phyloP scores from a whole-genome alignment of 2,888 invertebrate genomes.

The Eudemis profundana region DNA sequence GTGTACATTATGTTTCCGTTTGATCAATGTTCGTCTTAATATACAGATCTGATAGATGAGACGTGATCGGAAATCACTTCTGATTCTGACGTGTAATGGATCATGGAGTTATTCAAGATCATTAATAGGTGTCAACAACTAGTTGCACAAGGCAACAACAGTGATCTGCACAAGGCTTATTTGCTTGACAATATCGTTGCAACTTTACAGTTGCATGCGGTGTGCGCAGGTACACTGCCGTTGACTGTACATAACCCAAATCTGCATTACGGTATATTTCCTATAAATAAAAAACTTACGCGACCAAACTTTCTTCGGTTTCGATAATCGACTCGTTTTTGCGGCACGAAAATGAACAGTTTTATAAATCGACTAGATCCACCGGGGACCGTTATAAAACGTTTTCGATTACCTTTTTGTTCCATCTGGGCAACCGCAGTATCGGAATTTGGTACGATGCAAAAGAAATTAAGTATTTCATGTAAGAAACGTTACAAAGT shows the following conservation, averaged over 20 bases:
- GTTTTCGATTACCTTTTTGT: constrained; percentile 39
- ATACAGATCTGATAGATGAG: neutral
- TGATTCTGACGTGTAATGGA: neutral
- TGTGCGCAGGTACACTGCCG: too few species aligned
- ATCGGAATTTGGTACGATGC: constrained; percentile 12
- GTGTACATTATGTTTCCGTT: constrained; percentile 7
- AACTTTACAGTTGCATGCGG: too few species aligned
- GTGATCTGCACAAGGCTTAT: too few species aligned
- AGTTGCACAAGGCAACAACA: neutral
- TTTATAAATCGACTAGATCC: constrained; percentile 32
- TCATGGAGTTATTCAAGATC: too few species aligned
- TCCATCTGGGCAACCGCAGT: constrained; percentile 30
- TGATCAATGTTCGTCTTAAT: constrained; percentile 2
- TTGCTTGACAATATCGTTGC: too few species aligned
- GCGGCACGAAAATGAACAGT: constrained; percentile 28
- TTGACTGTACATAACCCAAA: neutral
- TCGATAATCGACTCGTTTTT: constrained; percentile 39
- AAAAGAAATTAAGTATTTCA: constrained; percentile 26
- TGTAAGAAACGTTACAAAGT: constrained; percentile 5
- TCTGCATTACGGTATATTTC: neutral
- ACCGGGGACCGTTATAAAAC: constrained; percentile 37
- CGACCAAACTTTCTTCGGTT: constrained; percentile 22
- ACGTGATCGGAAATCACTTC: constrained; percentile 5
- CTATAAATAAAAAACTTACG: constrained; percentile 20
- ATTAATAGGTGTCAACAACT: too few species aligned